Conservation (phyloP, 2,888 invertebrate species). For the Ochlodes sylvanus region DNA sequence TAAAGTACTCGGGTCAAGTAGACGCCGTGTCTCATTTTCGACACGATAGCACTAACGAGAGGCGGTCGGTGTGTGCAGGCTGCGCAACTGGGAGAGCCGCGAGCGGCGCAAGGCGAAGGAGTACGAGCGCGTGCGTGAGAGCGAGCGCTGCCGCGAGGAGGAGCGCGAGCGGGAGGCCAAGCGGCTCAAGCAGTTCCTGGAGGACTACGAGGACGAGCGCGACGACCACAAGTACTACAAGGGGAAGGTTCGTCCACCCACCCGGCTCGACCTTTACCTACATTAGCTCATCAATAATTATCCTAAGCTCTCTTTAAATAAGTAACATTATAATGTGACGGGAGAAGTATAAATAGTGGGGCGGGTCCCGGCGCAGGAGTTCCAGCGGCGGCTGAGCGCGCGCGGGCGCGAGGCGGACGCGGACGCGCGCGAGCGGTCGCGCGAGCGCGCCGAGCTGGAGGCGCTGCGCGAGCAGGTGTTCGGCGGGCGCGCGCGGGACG, state of each 20-base stretch:
- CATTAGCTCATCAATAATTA: too few species aligned
- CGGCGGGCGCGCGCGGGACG: conserved; percentile 86
- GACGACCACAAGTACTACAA: conserved; percentile 99
- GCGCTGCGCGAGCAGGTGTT: conserved; percentile 83
- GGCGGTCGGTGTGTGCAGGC: conserved; percentile 47
- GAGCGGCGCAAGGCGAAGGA: conserved; percentile 96
- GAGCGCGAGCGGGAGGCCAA: conserved; percentile 96
- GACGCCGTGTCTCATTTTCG: too few species aligned
- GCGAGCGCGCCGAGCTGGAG: conserved; percentile 95
- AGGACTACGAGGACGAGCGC: conserved; percentile 99
- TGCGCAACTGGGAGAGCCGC: conserved; percentile 92
- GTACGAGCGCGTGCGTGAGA: conserved; percentile 94
- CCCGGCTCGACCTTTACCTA: too few species aligned
- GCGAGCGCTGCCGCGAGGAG: conserved; percentile 89
- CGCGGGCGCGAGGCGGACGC: conserved; percentile 96
- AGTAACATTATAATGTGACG: too few species aligned
- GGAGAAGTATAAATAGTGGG: too few species aligned
- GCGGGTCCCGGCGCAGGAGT: conserved; percentile 83
- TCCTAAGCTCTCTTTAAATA: too few species aligned
- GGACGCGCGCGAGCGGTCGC: conserved; percentile 95
- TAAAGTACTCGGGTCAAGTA: too few species aligned
- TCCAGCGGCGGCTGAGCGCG: conserved; percentile 95
- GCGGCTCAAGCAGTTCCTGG: conserved; percentile 97
- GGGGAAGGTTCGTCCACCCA: background rate
- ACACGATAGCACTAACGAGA: too few species aligned